Conservation (phyloP, 30 jellyfish, hydroid and myxozoan species). For the Hydractinia echinata region DNA sequence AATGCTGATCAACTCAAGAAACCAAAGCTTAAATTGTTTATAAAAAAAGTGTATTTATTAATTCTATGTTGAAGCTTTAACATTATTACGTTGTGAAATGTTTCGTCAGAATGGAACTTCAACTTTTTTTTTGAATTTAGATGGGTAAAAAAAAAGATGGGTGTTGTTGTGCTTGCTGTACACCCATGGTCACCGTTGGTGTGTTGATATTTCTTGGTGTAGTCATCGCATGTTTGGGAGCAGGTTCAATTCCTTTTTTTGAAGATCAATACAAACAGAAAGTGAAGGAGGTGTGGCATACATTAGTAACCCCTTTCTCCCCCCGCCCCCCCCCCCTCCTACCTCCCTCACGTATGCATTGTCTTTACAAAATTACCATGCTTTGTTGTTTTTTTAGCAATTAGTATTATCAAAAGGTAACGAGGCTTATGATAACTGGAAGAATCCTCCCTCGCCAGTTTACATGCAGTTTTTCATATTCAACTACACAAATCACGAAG, state of each 20-base stretch:
- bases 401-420: slow-evolving; percentile 56
- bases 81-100: too few species aligned
- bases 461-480: slow-evolving; percentile 74
- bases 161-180: slow-evolving; percentile 41
- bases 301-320: background rate
- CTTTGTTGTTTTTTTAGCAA: slow-evolving; percentile 39
- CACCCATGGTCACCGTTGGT: slow-evolving; percentile 31
- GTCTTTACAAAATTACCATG: background rate
- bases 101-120: background rate
- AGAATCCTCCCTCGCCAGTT: slow-evolving; percentile 82
- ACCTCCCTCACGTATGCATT: background rate
- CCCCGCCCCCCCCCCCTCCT: background rate
- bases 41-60: too few species aligned
- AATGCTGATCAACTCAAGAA: too few species aligned
- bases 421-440: slow-evolving; percentile 69
- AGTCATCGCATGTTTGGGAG: slow-evolving; percentile 39
- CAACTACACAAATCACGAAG: slow-evolving; percentile 48
- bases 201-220: slow-evolving; percentile 43
- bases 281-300: slow-evolving; percentile 37
- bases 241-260: slow-evolving; percentile 49
- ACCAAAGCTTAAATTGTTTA: too few species aligned
- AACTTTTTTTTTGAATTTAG: background rate
- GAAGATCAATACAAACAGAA: slow-evolving; percentile 29
- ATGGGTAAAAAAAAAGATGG: slow-evolving; percentile 15
- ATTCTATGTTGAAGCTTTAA: too few species aligned